Percentiles rank a stretch among this genome's conserved stretches.
These are phyloP conservation scores for Barbus barbus DNA, from an alignment of 2,113 vertebrate genomes.

Conservation along the genomic window DNA sequence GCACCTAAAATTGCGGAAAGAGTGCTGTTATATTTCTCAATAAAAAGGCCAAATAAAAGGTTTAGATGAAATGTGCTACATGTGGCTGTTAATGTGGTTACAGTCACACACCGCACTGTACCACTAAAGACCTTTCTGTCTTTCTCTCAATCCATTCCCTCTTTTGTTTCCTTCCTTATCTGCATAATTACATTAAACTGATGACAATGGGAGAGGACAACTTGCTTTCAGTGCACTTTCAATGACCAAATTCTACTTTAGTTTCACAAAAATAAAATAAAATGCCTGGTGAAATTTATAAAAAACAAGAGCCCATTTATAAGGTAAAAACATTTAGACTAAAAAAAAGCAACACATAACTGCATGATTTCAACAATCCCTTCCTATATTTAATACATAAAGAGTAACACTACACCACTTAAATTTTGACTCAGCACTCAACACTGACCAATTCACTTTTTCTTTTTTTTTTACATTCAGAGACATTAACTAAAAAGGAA, in stretches of 20 bases:
- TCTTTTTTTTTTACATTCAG: neutral
- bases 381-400: no score
- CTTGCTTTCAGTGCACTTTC: neutral
- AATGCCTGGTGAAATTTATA: neutral
- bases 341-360: neutral
- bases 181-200: slow-evolving; percentile 20
- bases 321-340: neutral
- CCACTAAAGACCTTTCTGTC: neutral
- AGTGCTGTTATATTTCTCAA: neutral
- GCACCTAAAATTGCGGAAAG: neutral
- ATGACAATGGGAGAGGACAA: neutral
- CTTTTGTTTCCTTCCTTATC: slow-evolving; percentile 34
- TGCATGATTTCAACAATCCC: neutral
- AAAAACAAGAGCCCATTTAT: neutral
- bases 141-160: slow-evolving; percentile 9
- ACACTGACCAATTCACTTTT: neutral
- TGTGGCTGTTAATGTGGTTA: neutral
- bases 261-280: neutral
- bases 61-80: neutral
- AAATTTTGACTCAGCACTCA: no score
- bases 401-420: neutral
- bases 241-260: neutral
- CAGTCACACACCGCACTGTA: neutral
- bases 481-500: neutral
- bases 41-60: neutral